Evolutionary conservation across 2,113 vertebrate genomes (phyloP), one percentile per base, ranked within the genome.

Genomic region (Pogonocichla stellata): DNA sequence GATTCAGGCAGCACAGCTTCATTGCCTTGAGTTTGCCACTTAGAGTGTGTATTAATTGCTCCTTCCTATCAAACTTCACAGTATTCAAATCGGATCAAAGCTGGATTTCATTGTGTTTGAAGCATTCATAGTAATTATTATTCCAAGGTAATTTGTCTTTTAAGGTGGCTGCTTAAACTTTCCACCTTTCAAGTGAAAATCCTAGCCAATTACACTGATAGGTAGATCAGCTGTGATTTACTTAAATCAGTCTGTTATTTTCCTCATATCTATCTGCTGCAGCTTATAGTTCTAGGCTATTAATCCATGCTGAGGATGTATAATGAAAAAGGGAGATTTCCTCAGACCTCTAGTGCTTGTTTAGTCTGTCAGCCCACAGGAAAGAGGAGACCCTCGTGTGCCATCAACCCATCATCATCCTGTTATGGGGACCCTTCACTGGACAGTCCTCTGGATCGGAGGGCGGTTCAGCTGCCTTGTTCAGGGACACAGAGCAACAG

Each of bases 181-280:
- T 71, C 62, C 10, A 1, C 74, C 84, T 92, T 95, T 78, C 85
- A 70, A 94, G 69, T 47, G 54, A 95, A 95, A 97, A 92, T 75
- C 54, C 45, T 70, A 62, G 4, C 22, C 54, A 86, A 74, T 93
- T 94, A 89, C 42, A 43, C 25, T 71, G 80, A 90, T 83, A 58
- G 50, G 57, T 75, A 95, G 43, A 78, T 66, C n/a, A 62, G 14
- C 38, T 92, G 26, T 54, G 91, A 83, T 95, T 94, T 94, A 80
- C 57, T 80, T 85, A 80, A 50, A 91, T 79, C 40, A 60, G 26
- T 91, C 82, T 80, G 28, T 14, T 80, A 8, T 88, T 94, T 94
- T 61, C 24, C 60, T 91, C 4, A 2, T 70, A 67, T 80, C 90
- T 90, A 48, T 71, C 75, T 74, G 10, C 48, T 56, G 56, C 43